A percentile compares a stretch with the other conserved stretches of the same genome.
Evolutionary conservation across 2,888 invertebrate genomes (phyloP).

Genomic region (Euzophera pinguis): DNA sequence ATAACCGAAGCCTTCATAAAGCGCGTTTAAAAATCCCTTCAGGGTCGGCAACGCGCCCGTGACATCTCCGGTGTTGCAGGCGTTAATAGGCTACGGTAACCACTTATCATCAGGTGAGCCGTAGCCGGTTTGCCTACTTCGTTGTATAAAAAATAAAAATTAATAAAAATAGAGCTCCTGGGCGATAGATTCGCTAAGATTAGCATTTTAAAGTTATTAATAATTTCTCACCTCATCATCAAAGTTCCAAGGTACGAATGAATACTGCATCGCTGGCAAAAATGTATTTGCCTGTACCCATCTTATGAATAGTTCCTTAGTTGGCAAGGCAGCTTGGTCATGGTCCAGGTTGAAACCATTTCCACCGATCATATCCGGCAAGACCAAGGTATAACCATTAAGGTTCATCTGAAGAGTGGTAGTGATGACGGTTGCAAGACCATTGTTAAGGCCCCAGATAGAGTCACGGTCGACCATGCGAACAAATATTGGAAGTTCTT

Average conservation of each 20-base stretch:
- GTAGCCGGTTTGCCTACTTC: no score
- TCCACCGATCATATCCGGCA: constrained; percentile 90
- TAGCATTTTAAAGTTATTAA: background rate
- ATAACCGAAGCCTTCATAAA: no score
- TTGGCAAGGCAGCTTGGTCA: constrained; percentile 65
- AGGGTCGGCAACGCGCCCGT: no score
- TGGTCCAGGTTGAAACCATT: constrained; percentile 79
- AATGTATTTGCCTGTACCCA: constrained; percentile 90
- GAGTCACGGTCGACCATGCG: constrained; percentile 90
- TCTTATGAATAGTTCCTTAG: constrained; percentile 84
- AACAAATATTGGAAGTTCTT: constrained; percentile 84
- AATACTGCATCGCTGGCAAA: constrained; percentile 89
- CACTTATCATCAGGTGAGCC: no score
- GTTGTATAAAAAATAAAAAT: no score
- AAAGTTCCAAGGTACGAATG: constrained; percentile 89
- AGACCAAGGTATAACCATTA: constrained; percentile 84
- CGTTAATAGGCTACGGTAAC: no score
- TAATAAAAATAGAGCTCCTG: no score
- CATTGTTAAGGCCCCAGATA: constrained; percentile 84
- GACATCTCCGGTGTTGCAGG: no score
- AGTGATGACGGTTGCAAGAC: constrained; percentile 85
- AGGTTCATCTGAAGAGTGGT: constrained; percentile 83
- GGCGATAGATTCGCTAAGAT: background rate
- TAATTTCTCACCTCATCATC: constrained; percentile 69
- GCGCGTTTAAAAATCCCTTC: no score